Evolutionary conservation across 1,140 invertebrate genomes (phyloP).

Genomic region (Panagrolaimus sp.): DNA sequence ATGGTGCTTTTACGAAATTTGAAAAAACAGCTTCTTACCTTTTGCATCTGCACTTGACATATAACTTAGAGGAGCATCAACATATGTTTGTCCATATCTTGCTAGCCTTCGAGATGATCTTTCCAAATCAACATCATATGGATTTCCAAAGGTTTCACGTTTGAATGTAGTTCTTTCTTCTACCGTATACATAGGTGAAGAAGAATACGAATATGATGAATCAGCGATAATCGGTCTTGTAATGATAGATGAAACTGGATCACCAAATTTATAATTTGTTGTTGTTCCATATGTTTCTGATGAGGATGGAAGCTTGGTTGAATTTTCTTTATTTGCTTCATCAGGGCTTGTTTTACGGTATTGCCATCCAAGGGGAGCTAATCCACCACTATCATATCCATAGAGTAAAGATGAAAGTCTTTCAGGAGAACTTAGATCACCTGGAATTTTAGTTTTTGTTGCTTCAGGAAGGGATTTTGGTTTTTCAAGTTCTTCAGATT

Average conservation of each 20-base stretch:
- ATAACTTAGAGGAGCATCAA: conserved; percentile 1
- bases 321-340: conserved; percentile 5
- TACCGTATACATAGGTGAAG: not conserved
- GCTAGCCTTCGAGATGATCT: not conserved
- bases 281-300: not conserved
- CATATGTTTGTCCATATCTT: conserved; percentile 1
- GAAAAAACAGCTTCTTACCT: not conserved
- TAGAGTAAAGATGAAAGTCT: not conserved
- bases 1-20: too few relatives aligned
- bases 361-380: not conserved
- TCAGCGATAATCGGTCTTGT: too few relatives aligned
- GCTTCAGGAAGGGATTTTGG: not conserved
- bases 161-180: not conserved
- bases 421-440: not conserved
- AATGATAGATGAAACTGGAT: not conserved
- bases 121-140: conserved; percentile 3
- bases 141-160: not conserved
- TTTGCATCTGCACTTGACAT: not conserved
- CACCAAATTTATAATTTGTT: not conserved
- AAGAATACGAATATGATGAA: too few relatives aligned
- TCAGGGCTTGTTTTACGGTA: not conserved
- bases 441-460: not conserved
- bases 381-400: not conserved
- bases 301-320: not conserved
- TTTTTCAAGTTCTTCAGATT: too few relatives aligned